phyloP scores from a whole-genome alignment of 2,113 vertebrate species.

The Pomatorhinus ruficollis region DNA sequence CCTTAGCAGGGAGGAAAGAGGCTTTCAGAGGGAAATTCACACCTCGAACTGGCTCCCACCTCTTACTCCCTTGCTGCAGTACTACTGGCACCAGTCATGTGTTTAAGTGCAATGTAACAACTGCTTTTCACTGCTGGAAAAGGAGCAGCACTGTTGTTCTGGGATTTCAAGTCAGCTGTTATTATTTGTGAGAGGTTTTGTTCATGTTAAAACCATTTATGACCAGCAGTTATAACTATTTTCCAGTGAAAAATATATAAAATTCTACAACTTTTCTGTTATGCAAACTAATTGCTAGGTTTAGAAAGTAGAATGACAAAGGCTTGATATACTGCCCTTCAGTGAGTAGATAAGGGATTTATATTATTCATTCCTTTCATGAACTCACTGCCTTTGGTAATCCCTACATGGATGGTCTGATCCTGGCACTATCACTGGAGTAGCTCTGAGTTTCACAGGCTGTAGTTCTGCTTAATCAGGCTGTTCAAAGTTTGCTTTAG shows the following conservation, averaged over 20 bases:
- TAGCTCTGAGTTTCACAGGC: not conserved
- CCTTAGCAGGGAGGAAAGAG: not conserved
- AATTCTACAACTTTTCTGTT: not conserved
- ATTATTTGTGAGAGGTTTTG: not conserved
- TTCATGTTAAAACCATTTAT: not conserved
- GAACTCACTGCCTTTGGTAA: not conserved
- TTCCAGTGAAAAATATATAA: not conserved
- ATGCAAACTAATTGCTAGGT: not conserved
- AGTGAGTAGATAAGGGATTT: not conserved
- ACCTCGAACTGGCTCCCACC: not conserved
- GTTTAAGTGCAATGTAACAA: not conserved
- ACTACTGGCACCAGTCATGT: not conserved
- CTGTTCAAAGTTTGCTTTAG: not conserved
- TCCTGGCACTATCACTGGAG: not conserved
- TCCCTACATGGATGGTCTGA: not conserved
- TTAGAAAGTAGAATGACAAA: not conserved
- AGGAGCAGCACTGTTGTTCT: not conserved
- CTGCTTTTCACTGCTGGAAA: not conserved
- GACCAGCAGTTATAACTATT: not conserved
- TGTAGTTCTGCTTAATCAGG: not conserved
- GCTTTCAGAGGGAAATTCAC: not conserved
- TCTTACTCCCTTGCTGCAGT: not conserved
- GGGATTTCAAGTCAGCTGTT: not conserved
- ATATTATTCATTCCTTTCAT: not conserved
- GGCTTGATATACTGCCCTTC: not conserved